Evolutionary conservation across 1,140 invertebrate genomes (phyloP), one percentile per base, ranked within the genome.

Genomic region (Meteorus sp.): DNA sequence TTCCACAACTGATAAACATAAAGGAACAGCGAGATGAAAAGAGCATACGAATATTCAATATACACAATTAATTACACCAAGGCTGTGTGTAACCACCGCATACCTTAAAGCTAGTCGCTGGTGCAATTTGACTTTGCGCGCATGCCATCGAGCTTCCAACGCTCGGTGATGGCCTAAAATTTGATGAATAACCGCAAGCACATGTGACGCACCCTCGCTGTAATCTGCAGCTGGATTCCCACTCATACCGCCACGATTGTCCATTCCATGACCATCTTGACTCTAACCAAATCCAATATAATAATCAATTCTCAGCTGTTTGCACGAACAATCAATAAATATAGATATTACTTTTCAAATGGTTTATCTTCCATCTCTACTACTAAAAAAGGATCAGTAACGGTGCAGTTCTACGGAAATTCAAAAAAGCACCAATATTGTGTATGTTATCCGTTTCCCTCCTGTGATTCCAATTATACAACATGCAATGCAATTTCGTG

Each of bases 211-310:
- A 11, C 91, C 95, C 68, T 95, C 94, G 58, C 93, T 95, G 75
- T 98, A 99, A 81, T 98, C 96, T 2, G 94, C 93, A 4, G 94
- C 93, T 6, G 94, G 94, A 81, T 96, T 94, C 39, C 88, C 86
- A 15, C 83, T 80, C 61, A 83, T 83, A 22, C 83, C 78, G n/a
- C 85, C 83, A 15, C 86, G 66, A 17, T 75, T 70, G 37, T 80
- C 79, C 55, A 81, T 74, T 22, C 51, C 63, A 50, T 76, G 76
- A 23, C 75, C 72, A 39, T 80, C 79, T 61, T 73, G 75, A 69
- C 66, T 81, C 83, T 71, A 74, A 73, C 31, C 68, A 75, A 55
- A 65, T 61, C 39, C n/a, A 51, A 60, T 59, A 31, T 37, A 45
- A 51, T 58, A 43, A 25, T 11, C 41, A 43, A 47, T 15, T 52